These are phyloP conservation scores for Cygnus atratus DNA, from an alignment of 2,113 vertebrate genomes.

Conservation along the genomic window DNA sequence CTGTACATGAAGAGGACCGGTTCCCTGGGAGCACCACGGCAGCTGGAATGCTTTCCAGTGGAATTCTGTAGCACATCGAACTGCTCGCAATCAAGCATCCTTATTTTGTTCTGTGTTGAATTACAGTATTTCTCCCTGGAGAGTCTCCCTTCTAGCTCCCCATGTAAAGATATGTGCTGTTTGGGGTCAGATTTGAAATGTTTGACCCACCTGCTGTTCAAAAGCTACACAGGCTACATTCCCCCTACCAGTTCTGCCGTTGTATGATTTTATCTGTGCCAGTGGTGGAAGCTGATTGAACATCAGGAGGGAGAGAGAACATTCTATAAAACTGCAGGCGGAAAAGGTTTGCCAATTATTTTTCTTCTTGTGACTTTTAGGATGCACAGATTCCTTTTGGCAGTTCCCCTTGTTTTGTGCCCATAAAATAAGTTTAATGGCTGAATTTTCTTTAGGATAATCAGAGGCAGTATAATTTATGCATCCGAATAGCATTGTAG, in stretches of 20 bases:
- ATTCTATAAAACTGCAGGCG: slow-evolving; percentile 72
- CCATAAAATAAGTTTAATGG: slow-evolving; percentile 85
- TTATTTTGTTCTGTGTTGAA: background rate
- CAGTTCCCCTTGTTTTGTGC: slow-evolving; percentile 74
- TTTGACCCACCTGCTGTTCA: slow-evolving; percentile 42
- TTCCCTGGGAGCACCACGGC: accelerated
- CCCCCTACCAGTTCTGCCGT: background rate
- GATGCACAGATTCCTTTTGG: slow-evolving; percentile 73
- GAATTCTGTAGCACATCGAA: background rate
- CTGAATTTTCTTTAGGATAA: slow-evolving; percentile 82
- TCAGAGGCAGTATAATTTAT: slow-evolving; percentile 83
- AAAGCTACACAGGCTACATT: background rate
- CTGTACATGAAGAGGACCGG: accelerated
- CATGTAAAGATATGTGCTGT: background rate
- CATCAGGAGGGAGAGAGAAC: slow-evolving; percentile 63
- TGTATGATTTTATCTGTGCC: slow-evolving; percentile 16
- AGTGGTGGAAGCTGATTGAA: slow-evolving; percentile 57
- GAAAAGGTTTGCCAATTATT: slow-evolving; percentile 75
- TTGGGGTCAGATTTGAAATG: slow-evolving; percentile 32
- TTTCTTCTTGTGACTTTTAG: slow-evolving; percentile 72
- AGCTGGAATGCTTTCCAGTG: background rate
- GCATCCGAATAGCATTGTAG: slow-evolving; percentile 77
- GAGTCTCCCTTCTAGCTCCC: background rate
- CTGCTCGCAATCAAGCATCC: background rate
- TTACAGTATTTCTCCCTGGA: slow-evolving; percentile 11